Conservation (phyloP, 1,140 invertebrate species). For the Drosophila sucinea region DNA sequence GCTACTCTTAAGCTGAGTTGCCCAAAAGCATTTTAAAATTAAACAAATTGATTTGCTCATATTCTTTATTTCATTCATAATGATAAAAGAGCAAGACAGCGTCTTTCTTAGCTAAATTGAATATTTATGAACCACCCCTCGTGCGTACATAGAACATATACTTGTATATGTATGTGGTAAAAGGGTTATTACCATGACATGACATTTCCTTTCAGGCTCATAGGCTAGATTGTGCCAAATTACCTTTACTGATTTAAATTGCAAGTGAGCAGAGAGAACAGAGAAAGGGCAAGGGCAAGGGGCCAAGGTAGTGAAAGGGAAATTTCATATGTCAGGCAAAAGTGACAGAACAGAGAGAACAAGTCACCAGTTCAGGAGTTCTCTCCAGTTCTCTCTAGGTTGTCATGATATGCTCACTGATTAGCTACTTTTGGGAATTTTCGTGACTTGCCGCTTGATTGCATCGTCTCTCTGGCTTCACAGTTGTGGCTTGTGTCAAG, state of each 20-base stretch:
- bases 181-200: slow-evolving; percentile 13
- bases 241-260: slow-evolving; percentile 13
- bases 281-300: neutral
- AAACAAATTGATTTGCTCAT: no score
- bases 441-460: slow-evolving; percentile 67
- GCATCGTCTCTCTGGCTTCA: slow-evolving; percentile 35
- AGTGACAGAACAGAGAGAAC: slow-evolving; percentile 1
- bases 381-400: neutral
- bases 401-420: slow-evolving; percentile 57
- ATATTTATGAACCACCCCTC: neutral
- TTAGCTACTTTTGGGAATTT: slow-evolving; percentile 65
- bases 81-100: no score
- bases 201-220: slow-evolving; percentile 10
- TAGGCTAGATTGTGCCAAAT: slow-evolving; percentile 10
- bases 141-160: neutral
- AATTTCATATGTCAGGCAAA: slow-evolving; percentile 5
- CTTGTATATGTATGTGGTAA: neutral
- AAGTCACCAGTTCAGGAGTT: neutral
- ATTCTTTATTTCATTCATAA: no score
- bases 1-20: no score
- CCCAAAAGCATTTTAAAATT: no score
- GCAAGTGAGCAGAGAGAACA: neutral
- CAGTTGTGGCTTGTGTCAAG: slow-evolving; percentile 22
- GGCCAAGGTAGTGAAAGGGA: neutral
- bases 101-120: neutral